A percentile compares a stretch with the other conserved stretches of the same genome.
phyloP scores from a whole-genome alignment of 1,140 invertebrate species.

The Helicoverpa zea region DNA sequence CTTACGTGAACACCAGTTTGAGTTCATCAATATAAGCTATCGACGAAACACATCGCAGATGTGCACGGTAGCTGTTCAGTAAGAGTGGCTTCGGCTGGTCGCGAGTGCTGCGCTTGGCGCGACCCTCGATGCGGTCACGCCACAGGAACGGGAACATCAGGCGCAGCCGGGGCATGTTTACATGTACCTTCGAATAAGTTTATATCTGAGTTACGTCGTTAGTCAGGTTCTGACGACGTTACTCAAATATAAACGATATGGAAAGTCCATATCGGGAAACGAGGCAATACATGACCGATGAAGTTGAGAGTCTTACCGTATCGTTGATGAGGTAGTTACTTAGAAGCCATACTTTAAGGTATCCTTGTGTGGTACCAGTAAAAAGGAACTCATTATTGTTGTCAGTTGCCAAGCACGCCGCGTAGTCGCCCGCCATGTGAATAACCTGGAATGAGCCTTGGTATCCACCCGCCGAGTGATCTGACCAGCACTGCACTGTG shows the following conservation, averaged over 20 bases:
- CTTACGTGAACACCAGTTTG: slow-evolving; percentile 88
- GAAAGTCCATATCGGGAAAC: too few relatives aligned
- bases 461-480: slow-evolving; percentile 89
- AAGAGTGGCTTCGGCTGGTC: slow-evolving; percentile 89
- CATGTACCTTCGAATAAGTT: slow-evolving; percentile 68
- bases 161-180: slow-evolving; percentile 88
- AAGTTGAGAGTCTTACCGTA: slow-evolving; percentile 57
- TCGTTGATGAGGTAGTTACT: slow-evolving; percentile 86
- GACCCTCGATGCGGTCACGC: slow-evolving; percentile 87
- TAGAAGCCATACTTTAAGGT: slow-evolving; percentile 91
- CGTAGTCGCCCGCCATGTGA: slow-evolving; percentile 90
- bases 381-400: slow-evolving; percentile 89
- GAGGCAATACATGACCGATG: too few relatives aligned
- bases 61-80: slow-evolving; percentile 89
- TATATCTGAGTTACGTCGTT: too few relatives aligned
- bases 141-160: slow-evolving; percentile 91
- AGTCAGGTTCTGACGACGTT: too few relatives aligned
- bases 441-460: slow-evolving; percentile 88
- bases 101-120: slow-evolving; percentile 88
- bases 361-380: slow-evolving; percentile 90
- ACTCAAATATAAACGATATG: too few relatives aligned
- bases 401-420: slow-evolving; percentile 89
- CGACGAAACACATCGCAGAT: slow-evolving; percentile 88
- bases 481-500: slow-evolving; percentile 87
- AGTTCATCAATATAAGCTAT: slow-evolving; percentile 88